A percentile compares a stretch with the other conserved stretches of the same genome.
phyloP scores from a whole-genome alignment of 2,888 invertebrate species.

The Nemurella pictetii region DNA sequence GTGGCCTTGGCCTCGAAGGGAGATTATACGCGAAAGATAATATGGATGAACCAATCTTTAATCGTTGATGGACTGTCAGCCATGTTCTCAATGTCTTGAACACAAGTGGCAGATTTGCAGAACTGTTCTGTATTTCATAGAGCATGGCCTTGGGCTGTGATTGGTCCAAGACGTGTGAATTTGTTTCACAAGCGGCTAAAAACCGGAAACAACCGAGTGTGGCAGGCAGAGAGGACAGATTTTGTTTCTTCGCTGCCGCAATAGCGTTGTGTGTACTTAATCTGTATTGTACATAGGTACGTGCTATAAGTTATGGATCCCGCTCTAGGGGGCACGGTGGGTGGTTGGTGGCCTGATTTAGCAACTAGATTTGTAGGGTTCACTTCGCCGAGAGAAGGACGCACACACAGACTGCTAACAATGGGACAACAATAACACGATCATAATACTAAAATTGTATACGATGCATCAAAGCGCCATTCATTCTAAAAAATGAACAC shows the following conservation, averaged over 20 bases:
- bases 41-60: neutral
- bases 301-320: neutral
- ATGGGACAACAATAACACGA: neutral
- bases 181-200: slow-evolving; percentile 2
- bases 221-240: neutral
- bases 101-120: neutral
- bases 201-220: neutral
- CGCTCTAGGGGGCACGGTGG: neutral
- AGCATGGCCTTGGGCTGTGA: neutral
- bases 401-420: neutral
- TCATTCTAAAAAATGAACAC: neutral
- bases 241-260: neutral
- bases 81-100: neutral
- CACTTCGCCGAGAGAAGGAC: neutral
- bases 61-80: neutral
- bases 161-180: neutral
- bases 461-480: neutral
- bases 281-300: slow-evolving; percentile 18
- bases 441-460: neutral
- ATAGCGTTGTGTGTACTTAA: slow-evolving; percentile 17
- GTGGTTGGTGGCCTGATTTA: neutral
- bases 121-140: neutral
- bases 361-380: neutral
- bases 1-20: neutral
- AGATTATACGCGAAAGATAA: neutral